Base-by-base conservation (phyloP, 2,113 vertebrate genomes). In the Protomyctophum bolini region DNA sequence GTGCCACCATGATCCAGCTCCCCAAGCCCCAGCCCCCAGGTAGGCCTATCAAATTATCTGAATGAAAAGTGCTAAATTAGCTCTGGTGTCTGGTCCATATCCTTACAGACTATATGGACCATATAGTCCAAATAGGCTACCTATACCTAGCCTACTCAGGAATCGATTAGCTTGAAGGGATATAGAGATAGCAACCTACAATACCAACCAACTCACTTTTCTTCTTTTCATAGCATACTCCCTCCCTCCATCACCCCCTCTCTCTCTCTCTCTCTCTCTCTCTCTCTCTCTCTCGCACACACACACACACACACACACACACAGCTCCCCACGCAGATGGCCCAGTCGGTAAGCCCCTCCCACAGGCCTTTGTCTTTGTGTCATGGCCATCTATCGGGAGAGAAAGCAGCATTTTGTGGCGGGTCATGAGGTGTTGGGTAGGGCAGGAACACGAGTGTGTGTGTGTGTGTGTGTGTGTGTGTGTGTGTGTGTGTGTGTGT, bases 321-420 rank as follows among this genome's bases (percentile, higher is more conserved):
- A 64, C 10, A 48, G 68, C 83, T 79, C 88, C 71, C 69, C 73
- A 57, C 77, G 69, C 90, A 93, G 89, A 91, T 91, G 90, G 91
- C 77, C 77, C 75, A 62, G 77, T 86, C 81, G 81, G 66, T 75
- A 91, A 85, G 88, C 88, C 87, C 87, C 91, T 79, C 92, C 92
- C 79, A 80, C 75, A 83, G 76, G 79, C 91, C 90, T 92, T 93
- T 93, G 92, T 93, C 90, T 92, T 89, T 75, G 71, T 91, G 79
- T 86, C 77, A 82, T 65, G 72, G 79, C 70, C 80, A 78, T 70
- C 73, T 79, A 78, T 70, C 73, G 80, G 78, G 54, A 78, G 61
- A 82, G 74, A 80, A 41, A 41, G 33, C 73, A 64, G 81, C 85
- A 68, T 85, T 89, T 83, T 63, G 63, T 67, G 82, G 84, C 81